Evolutionary conservation across 2,888 invertebrate species (phyloP).

Genomic region (Sphinx pinastri): DNA sequence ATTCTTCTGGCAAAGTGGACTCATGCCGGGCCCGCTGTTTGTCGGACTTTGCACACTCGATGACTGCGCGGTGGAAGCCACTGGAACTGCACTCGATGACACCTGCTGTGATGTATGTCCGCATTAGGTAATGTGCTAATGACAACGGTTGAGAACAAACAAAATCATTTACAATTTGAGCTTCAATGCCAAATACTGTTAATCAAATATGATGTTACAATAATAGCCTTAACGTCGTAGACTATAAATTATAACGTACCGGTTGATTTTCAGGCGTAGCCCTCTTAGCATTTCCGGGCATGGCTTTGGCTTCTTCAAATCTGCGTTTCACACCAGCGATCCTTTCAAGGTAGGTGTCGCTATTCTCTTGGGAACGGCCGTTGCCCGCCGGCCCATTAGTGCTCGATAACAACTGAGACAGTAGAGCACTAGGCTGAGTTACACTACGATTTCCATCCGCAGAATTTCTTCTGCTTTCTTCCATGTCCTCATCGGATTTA

Average conservation of each 20-base stretch:
- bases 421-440: slow-evolving; percentile 80
- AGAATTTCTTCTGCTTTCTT: slow-evolving; percentile 81
- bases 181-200: not conserved
- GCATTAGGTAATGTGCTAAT: slow-evolving; percentile 33
- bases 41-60: slow-evolving; percentile 62
- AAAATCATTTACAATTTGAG: not conserved
- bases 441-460: slow-evolving; percentile 53
- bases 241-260: slow-evolving; percentile 55
- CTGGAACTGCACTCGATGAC: slow-evolving; percentile 82
- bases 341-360: slow-evolving; percentile 67
- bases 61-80: slow-evolving; percentile 77
- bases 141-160: slow-evolving; percentile 7
- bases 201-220: not conserved
- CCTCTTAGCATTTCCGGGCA: slow-evolving; percentile 84
- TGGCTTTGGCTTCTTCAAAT: slow-evolving; percentile 84
- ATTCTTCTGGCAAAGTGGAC: slow-evolving; percentile 91
- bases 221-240: not conserved
- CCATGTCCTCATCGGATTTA: slow-evolving; percentile 91
- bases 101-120: slow-evolving; percentile 58
- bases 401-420: slow-evolving; percentile 77
- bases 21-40: slow-evolving; percentile 71
- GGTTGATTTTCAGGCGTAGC: slow-evolving; percentile 79
- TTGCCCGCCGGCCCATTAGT: slow-evolving; percentile 68
- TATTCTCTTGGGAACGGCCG: slow-evolving; percentile 63
- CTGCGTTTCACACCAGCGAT: slow-evolving; percentile 73